phyloP scores from a whole-genome alignment of 2,113 vertebrate genomes.

The Murina feae region DNA sequence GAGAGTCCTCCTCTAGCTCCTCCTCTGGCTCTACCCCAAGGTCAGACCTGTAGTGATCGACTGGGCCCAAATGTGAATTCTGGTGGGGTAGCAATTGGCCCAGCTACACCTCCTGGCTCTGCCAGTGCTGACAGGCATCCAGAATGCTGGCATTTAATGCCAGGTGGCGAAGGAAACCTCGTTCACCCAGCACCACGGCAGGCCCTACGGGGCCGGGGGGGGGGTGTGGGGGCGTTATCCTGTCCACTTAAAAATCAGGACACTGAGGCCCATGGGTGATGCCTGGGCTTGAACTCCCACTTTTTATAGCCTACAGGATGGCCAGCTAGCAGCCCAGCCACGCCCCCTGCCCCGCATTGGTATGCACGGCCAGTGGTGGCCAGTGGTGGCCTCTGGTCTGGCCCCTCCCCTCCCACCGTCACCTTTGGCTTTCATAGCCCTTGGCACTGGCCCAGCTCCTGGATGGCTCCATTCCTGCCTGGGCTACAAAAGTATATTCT shows the following conservation, averaged over 20 bases:
- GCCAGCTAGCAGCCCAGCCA: background rate
- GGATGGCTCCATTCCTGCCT: slow-evolving; percentile 59
- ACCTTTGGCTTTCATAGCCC: slow-evolving; percentile 66
- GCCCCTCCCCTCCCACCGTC: slow-evolving; percentile 16
- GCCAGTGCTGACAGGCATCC: background rate
- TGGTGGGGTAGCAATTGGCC: background rate
- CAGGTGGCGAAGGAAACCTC: background rate
- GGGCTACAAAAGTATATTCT: background rate
- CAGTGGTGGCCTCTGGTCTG: too few relatives aligned
- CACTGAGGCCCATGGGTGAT: background rate
- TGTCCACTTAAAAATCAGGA: background rate
- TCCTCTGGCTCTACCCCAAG: slow-evolving; percentile 67
- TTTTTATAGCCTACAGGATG: background rate
- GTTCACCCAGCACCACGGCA: background rate
- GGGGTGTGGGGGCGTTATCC: background rate
- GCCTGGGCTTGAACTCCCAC: slow-evolving; percentile 1
- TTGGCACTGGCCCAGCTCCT: slow-evolving; percentile 50
- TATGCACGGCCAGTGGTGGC: background rate
- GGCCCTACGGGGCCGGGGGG: background rate
- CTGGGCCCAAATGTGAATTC: background rate
- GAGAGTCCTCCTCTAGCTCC: slow-evolving; percentile 64
- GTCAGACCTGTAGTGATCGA: background rate
- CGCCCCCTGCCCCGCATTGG: slow-evolving; percentile 57
- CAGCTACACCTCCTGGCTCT: background rate
- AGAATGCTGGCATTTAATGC: background rate